phyloP scores from a whole-genome alignment of 1,140 invertebrate species.

The Ceratosolen fusciceps region DNA sequence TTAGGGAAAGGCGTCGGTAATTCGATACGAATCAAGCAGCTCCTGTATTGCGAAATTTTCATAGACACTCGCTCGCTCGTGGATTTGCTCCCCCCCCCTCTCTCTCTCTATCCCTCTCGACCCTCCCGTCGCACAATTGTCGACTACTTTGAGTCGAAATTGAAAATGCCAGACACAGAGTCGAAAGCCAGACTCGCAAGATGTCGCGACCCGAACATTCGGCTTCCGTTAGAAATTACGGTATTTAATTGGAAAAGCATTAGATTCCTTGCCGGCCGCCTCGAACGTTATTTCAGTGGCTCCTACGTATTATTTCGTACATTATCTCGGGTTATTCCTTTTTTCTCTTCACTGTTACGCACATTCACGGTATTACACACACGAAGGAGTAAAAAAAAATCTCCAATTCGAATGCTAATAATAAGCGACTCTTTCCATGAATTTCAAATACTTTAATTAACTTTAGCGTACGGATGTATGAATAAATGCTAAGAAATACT shows the following conservation, averaged over 20 bases:
- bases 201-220: background rate
- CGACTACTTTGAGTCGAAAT: conserved; percentile 32
- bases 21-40: background rate
- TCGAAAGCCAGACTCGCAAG: background rate
- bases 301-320: background rate
- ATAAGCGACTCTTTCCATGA: too few species aligned
- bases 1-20: background rate
- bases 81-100: too few species aligned
- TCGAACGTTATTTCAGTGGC: background rate
- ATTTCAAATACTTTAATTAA: too few species aligned
- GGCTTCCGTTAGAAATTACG: background rate
- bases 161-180: conserved; percentile 14
- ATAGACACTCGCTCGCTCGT: background rate
- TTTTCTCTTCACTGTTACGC: too few species aligned
- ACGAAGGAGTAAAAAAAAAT: too few species aligned
- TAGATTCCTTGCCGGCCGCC: background rate
- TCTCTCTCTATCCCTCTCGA: too few species aligned
- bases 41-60: background rate
- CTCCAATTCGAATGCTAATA: too few species aligned
- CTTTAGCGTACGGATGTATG: too few species aligned
- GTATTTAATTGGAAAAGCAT: background rate
- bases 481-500: too few species aligned
- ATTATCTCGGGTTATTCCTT: background rate
- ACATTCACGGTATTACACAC: too few species aligned
- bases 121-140: conserved; percentile 26